Conservation (phyloP, 2,888 invertebrate genomes). For the Phragmatobia fuliginosa region DNA sequence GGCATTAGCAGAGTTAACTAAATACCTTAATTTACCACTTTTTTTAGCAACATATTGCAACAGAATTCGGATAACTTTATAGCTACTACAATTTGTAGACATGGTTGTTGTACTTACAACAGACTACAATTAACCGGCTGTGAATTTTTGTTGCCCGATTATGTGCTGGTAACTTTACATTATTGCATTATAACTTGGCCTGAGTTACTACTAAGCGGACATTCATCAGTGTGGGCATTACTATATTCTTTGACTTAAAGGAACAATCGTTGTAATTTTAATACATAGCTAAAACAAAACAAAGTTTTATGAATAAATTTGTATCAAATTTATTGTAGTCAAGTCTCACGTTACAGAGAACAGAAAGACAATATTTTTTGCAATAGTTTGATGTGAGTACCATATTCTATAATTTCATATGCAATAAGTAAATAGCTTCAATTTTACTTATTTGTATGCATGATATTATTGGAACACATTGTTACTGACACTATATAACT, state of each 20-base stretch:
- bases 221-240: not conserved
- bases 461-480: too few relatives aligned
- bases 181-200: not conserved
- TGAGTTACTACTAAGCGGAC: not conserved
- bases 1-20: not conserved
- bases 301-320: too few relatives aligned
- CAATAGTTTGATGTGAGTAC: too few relatives aligned
- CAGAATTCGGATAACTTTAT: not conserved
- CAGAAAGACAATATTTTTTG: too few relatives aligned
- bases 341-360: too few relatives aligned
- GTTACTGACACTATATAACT: too few relatives aligned
- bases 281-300: too few relatives aligned
- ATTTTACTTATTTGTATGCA: too few relatives aligned
- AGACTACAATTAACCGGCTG: not conserved
- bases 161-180: not conserved
- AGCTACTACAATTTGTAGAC: not conserved
- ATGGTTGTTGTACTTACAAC: not conserved
- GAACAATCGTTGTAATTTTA: not conserved
- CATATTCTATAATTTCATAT: too few relatives aligned
- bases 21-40: not conserved
- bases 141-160: constrained; percentile 9
- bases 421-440: too few relatives aligned
- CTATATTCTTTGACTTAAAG: not conserved
- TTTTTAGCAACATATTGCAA: not conserved
- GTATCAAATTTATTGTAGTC: too few relatives aligned